These are phyloP conservation scores for Apamea epomidion DNA, from an alignment of 2,888 invertebrate species.

Conservation along the genomic window DNA sequence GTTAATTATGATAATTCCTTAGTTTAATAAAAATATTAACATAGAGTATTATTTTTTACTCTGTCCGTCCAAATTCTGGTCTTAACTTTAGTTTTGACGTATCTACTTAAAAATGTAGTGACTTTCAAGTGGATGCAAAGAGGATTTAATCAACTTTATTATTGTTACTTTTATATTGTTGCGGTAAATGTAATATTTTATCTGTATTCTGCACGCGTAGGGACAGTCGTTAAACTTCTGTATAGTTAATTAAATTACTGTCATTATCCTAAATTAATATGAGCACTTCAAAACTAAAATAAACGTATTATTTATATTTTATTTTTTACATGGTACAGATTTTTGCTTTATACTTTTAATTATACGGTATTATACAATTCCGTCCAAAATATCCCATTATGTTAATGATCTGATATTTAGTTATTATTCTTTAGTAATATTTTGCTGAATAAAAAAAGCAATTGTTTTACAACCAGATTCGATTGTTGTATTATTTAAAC, in stretches of 20 bases:
- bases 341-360: conserved; percentile 41
- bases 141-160: conserved; percentile 61
- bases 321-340: conserved; percentile 29
- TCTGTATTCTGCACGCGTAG: conserved; percentile 54
- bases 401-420: conserved; percentile 70
- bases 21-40: conserved; percentile 44
- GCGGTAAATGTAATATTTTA: conserved; percentile 64
- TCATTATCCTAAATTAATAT: conserved; percentile 21
- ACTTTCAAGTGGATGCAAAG: conserved; percentile 28
- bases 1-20: conserved; percentile 21
- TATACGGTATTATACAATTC: conserved; percentile 61
- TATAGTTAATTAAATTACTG: conserved; percentile 22
- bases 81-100: conserved; percentile 73
- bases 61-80: conserved; percentile 86
- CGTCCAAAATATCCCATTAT: conserved; percentile 67
- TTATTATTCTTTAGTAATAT: conserved; percentile 64
- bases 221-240: conserved; percentile 50
- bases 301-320: conserved; percentile 34
- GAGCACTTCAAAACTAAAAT: conserved; percentile 17
- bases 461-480: conserved; percentile 62
- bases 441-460: conserved; percentile 68
- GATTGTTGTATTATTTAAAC: conserved; percentile 30
- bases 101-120: conserved; percentile 62
- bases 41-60: conserved; percentile 63
- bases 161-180: conserved; percentile 69